phyloP scores from a whole-genome alignment of 2,113 vertebrate species.

The Barnardius zonarius region DNA sequence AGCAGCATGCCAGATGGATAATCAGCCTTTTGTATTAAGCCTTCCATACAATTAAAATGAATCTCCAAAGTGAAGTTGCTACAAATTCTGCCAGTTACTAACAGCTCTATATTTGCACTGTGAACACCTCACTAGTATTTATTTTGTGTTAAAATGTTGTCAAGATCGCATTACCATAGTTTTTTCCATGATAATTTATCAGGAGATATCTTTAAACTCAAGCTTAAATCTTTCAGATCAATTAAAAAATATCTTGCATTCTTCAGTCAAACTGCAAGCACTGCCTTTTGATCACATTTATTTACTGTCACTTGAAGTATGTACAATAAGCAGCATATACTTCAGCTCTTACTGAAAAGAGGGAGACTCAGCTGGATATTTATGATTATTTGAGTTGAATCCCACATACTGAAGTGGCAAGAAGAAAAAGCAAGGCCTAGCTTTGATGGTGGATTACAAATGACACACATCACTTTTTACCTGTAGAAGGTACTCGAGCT shows the following conservation, averaged over 20 bases:
- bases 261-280: not conserved
- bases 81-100: not conserved
- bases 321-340: not conserved
- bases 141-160: not conserved
- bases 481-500: conserved; percentile 94
- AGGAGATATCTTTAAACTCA: not conserved
- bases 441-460: not conserved
- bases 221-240: not conserved
- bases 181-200: not conserved
- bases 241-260: not conserved
- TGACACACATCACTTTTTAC: conserved; percentile 63
- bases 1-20: not conserved
- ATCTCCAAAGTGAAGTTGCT: not conserved
- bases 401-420: not conserved
- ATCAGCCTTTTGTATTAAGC: not conserved
- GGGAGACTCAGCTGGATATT: not conserved
- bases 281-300: not conserved
- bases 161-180: not conserved
- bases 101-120: not conserved
- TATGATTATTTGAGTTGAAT: not conserved
- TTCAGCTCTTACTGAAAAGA: not conserved
- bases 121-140: not conserved
- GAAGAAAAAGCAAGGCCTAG: not conserved
- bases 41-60: not conserved
- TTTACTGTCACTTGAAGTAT: not conserved